Conservation (phyloP, 2,888 invertebrate genomes). For the Heliconius cydno region DNA sequence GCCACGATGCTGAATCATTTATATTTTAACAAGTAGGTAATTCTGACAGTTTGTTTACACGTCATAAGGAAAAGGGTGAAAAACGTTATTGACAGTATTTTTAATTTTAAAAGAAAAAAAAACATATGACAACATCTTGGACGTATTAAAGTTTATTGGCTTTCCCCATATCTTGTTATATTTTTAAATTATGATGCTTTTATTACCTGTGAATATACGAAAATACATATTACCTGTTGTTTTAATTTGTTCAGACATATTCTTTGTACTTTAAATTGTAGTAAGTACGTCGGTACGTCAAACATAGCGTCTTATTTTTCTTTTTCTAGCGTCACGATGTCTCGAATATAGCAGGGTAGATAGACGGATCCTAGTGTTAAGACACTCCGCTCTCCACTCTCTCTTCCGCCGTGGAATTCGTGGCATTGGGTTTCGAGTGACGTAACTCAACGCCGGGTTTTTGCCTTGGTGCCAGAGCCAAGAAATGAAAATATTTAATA, state of each 20-base stretch:
- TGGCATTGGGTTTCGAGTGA: no score
- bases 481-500: no score
- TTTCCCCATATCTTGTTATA: slow-evolving; percentile 22
- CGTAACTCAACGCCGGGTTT: no score
- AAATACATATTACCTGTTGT: neutral
- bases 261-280: no score
- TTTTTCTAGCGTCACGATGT: no score
- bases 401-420: no score
- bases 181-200: slow-evolving; percentile 31
- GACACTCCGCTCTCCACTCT: no score
- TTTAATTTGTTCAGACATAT: no score
- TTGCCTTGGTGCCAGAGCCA: no score
- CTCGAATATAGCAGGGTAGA: no score
- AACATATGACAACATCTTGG: slow-evolving; percentile 1
- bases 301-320: neutral
- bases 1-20: neutral
- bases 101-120: slow-evolving; percentile 5
- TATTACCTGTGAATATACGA: slow-evolving; percentile 19
- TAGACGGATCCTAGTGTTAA: no score
- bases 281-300: neutral
- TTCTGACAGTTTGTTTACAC: neutral
- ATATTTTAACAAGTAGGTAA: no score
- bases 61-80: neutral
- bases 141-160: slow-evolving; percentile 41
- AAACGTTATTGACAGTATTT: slow-evolving; percentile 17